Percentiles rank a stretch among this genome's conserved stretches.
phyloP scores from a whole-genome alignment of 2,888 invertebrate genomes.

The Ceraclea dissimilis region DNA sequence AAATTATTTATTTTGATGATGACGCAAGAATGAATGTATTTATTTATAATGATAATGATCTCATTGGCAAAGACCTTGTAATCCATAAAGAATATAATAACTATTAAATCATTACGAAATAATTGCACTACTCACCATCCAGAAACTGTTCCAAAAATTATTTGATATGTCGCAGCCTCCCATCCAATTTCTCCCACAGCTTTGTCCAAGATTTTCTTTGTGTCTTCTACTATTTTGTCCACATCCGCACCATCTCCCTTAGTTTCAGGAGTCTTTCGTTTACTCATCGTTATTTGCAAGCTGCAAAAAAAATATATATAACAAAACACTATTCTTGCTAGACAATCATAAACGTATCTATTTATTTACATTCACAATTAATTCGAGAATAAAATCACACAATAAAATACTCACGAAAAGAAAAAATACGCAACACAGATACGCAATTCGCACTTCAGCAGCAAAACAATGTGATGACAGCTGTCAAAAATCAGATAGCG shows the following conservation, averaged over 20 bases:
- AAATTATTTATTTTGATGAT: too few relatives aligned
- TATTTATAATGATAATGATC: too few relatives aligned
- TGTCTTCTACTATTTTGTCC: conserved; percentile 55
- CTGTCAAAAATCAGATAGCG: too few relatives aligned
- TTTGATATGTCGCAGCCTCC: conserved; percentile 79
- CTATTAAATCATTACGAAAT: too few relatives aligned
- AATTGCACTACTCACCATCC: conserved; percentile 63
- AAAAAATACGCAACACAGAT: too few relatives aligned
- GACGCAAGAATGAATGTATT: too few relatives aligned
- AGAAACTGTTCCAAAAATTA: conserved; percentile 76
- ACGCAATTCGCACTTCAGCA: too few relatives aligned
- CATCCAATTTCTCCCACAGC: conserved; percentile 75
- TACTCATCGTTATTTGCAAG: conserved; percentile 1
- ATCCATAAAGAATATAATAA: too few relatives aligned
- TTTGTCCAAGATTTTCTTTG: conserved; percentile 64
- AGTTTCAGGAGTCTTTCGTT: conserved; percentile 29
- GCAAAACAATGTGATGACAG: too few relatives aligned
- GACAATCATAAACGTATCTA: neutral
- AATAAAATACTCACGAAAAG: neutral
- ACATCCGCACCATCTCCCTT: conserved; percentile 52
- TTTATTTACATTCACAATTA: neutral
- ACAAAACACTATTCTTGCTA: too few relatives aligned
- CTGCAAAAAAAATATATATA: too few relatives aligned
- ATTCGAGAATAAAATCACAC: neutral
- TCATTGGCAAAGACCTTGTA: too few relatives aligned